phyloP scores from a whole-genome alignment of 1,140 invertebrate species.

The Tetragnatha versicolor region DNA sequence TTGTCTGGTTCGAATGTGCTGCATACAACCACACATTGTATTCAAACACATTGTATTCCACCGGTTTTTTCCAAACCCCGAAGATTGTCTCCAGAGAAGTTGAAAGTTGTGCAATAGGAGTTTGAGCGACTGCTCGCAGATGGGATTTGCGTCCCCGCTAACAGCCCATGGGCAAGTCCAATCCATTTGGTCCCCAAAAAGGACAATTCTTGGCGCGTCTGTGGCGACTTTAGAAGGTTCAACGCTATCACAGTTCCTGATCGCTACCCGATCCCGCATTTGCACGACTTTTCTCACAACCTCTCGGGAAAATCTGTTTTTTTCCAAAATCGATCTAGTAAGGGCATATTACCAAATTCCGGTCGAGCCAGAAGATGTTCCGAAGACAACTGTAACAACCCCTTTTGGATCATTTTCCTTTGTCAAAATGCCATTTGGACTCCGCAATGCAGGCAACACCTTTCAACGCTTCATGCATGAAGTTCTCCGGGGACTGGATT shows the following conservation, averaged over 20 bases:
- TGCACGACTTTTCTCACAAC: conserved; percentile 36
- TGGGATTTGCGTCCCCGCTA: conserved; percentile 61
- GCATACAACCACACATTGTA: too few relatives aligned
- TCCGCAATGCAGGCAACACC: conserved; percentile 60
- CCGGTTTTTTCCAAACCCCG: not conserved
- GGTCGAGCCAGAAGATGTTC: not conserved
- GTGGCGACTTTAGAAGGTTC: conserved; percentile 65
- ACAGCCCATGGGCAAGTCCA: conserved; percentile 64
- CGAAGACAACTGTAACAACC: conserved; percentile 58
- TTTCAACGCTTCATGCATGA: conserved; percentile 50
- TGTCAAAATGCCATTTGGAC: too few relatives aligned
- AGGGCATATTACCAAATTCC: not conserved
- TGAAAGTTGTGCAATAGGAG: not conserved
- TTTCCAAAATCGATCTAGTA: not conserved
- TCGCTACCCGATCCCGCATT: conserved; percentile 62
- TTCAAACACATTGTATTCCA: too few relatives aligned
- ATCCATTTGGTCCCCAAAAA: conserved; percentile 65
- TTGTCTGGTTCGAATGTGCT: too few relatives aligned
- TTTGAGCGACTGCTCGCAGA: conserved; percentile 8
- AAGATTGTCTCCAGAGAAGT: not conserved
- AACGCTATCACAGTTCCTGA: conserved; percentile 65
- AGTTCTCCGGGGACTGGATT: conserved; percentile 35
- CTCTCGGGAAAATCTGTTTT: not conserved
- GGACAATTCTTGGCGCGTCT: conserved; percentile 61
- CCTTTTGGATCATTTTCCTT: conserved; percentile 16